These are phyloP conservation scores for Capromys pilorides DNA, from an alignment of 2,797 vertebrate species.

Conservation along the genomic window DNA sequence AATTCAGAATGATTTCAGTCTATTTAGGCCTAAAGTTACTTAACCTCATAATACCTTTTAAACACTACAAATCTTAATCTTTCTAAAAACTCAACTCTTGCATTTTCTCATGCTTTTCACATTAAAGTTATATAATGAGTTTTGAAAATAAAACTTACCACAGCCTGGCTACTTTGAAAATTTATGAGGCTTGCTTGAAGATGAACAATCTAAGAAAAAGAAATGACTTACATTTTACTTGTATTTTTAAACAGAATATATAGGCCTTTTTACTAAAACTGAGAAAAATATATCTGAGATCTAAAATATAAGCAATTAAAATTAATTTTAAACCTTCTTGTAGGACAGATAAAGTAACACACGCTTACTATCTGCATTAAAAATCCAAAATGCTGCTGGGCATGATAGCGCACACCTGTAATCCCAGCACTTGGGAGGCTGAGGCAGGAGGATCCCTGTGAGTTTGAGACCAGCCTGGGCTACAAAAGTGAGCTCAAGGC, in stretches of 20 bases:
- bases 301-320: slow-evolving; percentile 1
- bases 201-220: slow-evolving; percentile 89
- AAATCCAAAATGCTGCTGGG: not conserved
- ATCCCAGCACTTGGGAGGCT: no score
- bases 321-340: slow-evolving; percentile 30
- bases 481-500: no score
- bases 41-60: slow-evolving; percentile 51
- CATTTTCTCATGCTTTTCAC: slow-evolving; percentile 32
- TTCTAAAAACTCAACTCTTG: not conserved
- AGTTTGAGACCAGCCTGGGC: no score
- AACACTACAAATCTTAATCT: slow-evolving; percentile 31
- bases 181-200: slow-evolving; percentile 90
- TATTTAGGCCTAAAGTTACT: slow-evolving; percentile 42
- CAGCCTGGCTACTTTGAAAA: slow-evolving; percentile 89
- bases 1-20: no score
- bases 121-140: not conserved
- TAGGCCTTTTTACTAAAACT: slow-evolving; percentile 6
- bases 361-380: not conserved
- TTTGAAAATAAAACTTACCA: slow-evolving; percentile 86
- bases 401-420: no score
- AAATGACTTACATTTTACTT: slow-evolving; percentile 45
- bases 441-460: no score
- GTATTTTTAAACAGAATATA: slow-evolving; percentile 53
- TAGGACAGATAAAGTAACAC: slow-evolving; percentile 8
- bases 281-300: slow-evolving; percentile 35